Evolutionary conservation across 2,888 invertebrate species (phyloP).

Genomic region (Ischnura elegans): DNA sequence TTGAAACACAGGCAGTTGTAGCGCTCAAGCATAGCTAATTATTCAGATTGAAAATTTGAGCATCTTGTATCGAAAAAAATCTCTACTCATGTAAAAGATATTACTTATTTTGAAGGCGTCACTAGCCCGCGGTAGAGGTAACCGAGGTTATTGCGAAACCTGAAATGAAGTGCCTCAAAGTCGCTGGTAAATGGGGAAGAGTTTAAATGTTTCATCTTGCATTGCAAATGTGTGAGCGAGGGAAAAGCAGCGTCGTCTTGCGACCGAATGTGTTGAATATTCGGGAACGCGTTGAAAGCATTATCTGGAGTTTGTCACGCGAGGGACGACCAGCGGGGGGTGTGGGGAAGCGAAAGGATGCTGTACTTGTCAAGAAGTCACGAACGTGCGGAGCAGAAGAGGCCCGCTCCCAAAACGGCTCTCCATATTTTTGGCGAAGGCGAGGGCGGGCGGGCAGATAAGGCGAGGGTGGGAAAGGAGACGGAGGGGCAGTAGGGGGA

Average conservation of each 20-base stretch:
- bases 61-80: too few species aligned
- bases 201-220: background rate
- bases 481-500: background rate
- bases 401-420: slow-evolving; percentile 10
- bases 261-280: background rate
- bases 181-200: background rate
- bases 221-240: background rate
- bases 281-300: background rate
- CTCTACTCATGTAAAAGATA: too few species aligned
- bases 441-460: too few species aligned
- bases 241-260: background rate
- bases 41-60: too few species aligned
- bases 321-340: background rate
- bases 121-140: background rate
- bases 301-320: background rate
- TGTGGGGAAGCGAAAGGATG: background rate
- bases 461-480: background rate
- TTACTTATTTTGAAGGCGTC: too few species aligned
- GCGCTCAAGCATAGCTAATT: too few species aligned
- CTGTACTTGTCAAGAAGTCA: slow-evolving; percentile 31
- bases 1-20: too few species aligned
- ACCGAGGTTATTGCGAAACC: background rate
- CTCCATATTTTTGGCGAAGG: background rate
- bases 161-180: background rate
- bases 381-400: slow-evolving; percentile 22